Conservation (phyloP, 2,113 vertebrate species). For the Planiliza haematocheilus region DNA sequence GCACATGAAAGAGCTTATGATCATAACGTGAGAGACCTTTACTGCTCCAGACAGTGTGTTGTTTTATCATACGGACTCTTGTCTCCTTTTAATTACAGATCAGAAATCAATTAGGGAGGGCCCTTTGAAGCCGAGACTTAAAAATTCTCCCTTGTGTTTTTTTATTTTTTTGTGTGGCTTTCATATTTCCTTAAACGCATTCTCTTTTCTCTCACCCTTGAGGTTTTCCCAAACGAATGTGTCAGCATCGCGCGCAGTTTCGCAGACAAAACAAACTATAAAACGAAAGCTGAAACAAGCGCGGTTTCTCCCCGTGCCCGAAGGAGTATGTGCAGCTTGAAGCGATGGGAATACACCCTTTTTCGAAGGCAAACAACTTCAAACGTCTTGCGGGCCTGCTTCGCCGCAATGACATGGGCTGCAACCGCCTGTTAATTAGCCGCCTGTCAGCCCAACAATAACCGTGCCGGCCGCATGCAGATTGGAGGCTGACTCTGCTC, state of each 20-base stretch:
- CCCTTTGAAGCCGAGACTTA: conserved; percentile 17
- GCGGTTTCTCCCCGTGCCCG: neutral
- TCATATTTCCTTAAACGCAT: conserved; percentile 8
- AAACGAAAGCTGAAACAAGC: conserved; percentile 35
- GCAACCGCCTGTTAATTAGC: conserved; percentile 41
- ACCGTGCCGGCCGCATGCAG: neutral
- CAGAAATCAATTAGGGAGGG: neutral
- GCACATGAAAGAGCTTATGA: conserved; percentile 38
- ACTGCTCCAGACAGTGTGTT: conserved; percentile 1
- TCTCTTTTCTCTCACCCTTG: neutral
- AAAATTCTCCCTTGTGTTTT: no score
- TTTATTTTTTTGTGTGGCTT: conserved; percentile 9
- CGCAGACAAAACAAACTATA: conserved; percentile 28
- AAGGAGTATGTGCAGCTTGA: conserved; percentile 28
- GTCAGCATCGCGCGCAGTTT: conserved; percentile 15
- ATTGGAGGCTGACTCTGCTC: neutral
- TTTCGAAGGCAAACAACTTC: conserved; percentile 30
- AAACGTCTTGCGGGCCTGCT: neutral
- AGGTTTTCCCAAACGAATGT: neutral
- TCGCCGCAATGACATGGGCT: conserved; percentile 18
- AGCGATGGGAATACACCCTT: conserved; percentile 36
- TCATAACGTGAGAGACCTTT: conserved; percentile 8
- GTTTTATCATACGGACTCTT: neutral
- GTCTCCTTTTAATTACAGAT: conserved; percentile 26
- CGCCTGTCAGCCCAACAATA: conserved; percentile 58